Evolutionary conservation across 2,797 vertebrate genomes (phyloP).

Genomic region (Sebastes nivosus): DNA sequence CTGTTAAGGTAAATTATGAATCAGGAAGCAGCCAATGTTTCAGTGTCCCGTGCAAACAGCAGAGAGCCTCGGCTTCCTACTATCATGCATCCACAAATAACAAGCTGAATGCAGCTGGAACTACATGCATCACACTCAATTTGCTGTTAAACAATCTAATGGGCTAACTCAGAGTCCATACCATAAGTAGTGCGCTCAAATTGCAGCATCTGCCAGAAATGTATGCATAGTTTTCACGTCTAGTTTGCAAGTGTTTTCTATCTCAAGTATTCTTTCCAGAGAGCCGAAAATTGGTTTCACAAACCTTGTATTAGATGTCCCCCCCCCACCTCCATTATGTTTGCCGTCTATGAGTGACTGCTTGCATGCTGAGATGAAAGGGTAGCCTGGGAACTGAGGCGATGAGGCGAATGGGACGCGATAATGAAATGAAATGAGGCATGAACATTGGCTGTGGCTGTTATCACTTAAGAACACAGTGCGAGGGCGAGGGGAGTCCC

Average conservation of each 20-base stretch:
- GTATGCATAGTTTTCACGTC: constrained; percentile 21
- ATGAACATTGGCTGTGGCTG: constrained; percentile 56
- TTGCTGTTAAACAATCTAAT: constrained; percentile 30
- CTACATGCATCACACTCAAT: background rate
- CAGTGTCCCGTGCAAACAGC: background rate
- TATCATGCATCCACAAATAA: background rate
- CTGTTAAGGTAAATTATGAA: constrained; percentile 9
- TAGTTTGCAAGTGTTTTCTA: constrained; percentile 25
- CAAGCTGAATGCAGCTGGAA: background rate
- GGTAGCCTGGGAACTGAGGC: constrained; percentile 43
- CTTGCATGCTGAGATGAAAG: constrained; percentile 59
- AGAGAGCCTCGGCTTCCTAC: background rate
- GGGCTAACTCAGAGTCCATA: constrained; percentile 4
- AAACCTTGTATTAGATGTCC: constrained; percentile 51
- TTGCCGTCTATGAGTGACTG: constrained; percentile 55
- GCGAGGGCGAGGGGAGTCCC: constrained; percentile 15
- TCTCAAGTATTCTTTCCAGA: constrained; percentile 26
- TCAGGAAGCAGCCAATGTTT: background rate
- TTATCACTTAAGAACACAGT: constrained; percentile 55
- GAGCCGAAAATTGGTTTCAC: constrained; percentile 31
- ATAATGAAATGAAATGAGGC: constrained; percentile 67
- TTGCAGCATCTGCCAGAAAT: constrained; percentile 8
- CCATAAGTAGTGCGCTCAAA: constrained; percentile 8
- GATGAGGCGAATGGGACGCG: constrained; percentile 52
- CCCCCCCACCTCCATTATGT: constrained; percentile 45